Conservation (phyloP, 2,888 invertebrate genomes). For the Melanchra persicariae region DNA sequence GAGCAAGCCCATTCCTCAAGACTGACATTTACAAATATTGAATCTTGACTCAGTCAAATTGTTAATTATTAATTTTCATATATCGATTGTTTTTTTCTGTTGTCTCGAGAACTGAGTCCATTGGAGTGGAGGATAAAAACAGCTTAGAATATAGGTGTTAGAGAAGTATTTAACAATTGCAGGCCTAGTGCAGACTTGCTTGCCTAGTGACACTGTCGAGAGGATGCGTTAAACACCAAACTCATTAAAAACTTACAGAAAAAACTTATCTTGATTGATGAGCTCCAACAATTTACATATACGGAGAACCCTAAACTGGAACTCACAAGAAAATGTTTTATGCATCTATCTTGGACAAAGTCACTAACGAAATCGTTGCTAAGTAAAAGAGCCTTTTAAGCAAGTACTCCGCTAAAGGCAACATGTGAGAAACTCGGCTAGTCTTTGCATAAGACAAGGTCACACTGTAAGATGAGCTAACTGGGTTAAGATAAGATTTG, state of each 20-base stretch:
- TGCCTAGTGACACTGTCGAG: too few species aligned
- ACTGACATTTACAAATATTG: too few species aligned
- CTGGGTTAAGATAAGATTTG: neutral
- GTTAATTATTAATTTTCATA: too few species aligned
- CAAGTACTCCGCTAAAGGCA: conserved; percentile 44
- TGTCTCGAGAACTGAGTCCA: too few species aligned
- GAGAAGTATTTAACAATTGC: too few species aligned
- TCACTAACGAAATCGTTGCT: conserved; percentile 56
- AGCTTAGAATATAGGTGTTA: too few species aligned
- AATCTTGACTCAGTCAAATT: too few species aligned
- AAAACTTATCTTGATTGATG: conserved; percentile 2
- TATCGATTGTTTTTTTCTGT: too few species aligned
- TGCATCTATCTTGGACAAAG: conserved; percentile 54
- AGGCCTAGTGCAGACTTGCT: too few species aligned
- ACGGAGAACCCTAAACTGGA: neutral
- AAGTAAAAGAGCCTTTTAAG: conserved; percentile 65
- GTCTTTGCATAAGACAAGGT: conserved; percentile 24
- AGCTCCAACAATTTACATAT: conserved; percentile 6
- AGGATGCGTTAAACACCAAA: neutral
- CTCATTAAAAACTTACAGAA: neutral
- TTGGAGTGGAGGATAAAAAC: too few species aligned
- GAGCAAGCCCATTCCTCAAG: too few species aligned
- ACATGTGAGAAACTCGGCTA: conserved; percentile 53
- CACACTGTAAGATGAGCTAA: conserved; percentile 23
- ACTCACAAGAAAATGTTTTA: conserved; percentile 45